Percentiles rank a stretch among this genome's conserved stretches.
These are phyloP conservation scores for Callionymus lyra DNA, from an alignment of 2,113 vertebrate genomes.

Conservation along the genomic window DNA sequence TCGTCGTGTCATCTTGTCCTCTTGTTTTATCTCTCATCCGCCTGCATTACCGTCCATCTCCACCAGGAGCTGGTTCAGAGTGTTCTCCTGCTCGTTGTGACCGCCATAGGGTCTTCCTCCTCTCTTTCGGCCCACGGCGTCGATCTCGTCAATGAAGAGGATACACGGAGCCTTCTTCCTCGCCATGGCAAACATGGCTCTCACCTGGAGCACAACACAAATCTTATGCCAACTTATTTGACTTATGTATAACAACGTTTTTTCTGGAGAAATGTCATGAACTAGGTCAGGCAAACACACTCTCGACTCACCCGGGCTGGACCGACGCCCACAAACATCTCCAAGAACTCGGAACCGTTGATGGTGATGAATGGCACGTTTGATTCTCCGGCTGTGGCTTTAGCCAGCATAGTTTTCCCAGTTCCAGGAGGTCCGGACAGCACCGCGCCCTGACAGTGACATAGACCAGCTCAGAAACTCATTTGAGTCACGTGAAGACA, in stretches of 20 bases:
- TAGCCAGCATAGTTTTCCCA: slow-evolving; percentile 88
- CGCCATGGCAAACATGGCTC: slow-evolving; percentile 85
- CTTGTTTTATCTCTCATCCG: too few relatives aligned
- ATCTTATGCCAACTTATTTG: too few relatives aligned
- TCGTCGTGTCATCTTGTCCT: too few relatives aligned
- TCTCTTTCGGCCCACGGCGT: slow-evolving; percentile 89
- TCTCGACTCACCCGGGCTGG: slow-evolving; percentile 83
- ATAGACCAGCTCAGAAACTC: too few relatives aligned
- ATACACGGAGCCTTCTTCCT: slow-evolving; percentile 92
- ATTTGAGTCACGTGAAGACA: too few relatives aligned
- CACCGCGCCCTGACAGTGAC: slow-evolving; percentile 77
- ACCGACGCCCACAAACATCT: slow-evolving; percentile 96
- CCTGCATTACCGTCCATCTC: slow-evolving; percentile 85
- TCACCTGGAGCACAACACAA: slow-evolving; percentile 64
- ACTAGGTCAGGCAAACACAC: too few relatives aligned
- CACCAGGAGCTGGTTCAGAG: slow-evolving; percentile 87
- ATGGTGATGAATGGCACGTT: slow-evolving; percentile 93
- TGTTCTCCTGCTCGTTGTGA: slow-evolving; percentile 93
- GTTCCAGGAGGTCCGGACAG: slow-evolving; percentile 90
- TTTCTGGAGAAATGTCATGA: too few relatives aligned
- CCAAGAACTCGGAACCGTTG: slow-evolving; percentile 89
- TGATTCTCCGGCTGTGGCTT: slow-evolving; percentile 91
- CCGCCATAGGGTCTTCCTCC: slow-evolving; percentile 88
- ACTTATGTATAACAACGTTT: too few relatives aligned
- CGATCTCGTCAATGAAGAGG: slow-evolving; percentile 95